Conservation (phyloP, 2,113 vertebrate genomes). For the Cranoglanis bouderius region DNA sequence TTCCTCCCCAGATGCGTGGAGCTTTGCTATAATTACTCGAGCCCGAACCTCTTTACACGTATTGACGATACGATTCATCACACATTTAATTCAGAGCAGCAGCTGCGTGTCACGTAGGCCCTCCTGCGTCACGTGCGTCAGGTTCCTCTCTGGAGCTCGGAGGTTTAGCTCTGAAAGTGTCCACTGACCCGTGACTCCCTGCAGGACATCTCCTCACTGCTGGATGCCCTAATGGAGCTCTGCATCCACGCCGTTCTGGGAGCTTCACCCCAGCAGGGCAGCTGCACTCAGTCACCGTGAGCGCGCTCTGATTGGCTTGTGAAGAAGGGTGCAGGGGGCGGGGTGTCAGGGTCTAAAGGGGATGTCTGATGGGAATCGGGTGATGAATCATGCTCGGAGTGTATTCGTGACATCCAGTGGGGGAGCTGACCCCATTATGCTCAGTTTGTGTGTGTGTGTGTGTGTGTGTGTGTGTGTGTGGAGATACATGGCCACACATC, state of each 20-base stretch:
- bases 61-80: slow-evolving; percentile 37
- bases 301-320: slow-evolving; percentile 53
- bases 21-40: slow-evolving; percentile 9
- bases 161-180: slow-evolving; percentile 42
- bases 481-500: background rate
- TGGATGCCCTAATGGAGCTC: slow-evolving; percentile 34
- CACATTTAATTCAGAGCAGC: slow-evolving; percentile 25
- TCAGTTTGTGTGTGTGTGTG: slow-evolving; percentile 13
- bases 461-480: slow-evolving; percentile 19
- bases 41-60: slow-evolving; percentile 19
- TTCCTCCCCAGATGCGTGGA: background rate
- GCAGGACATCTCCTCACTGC: slow-evolving; percentile 24
- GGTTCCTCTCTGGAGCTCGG: slow-evolving; percentile 6
- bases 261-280: slow-evolving; percentile 32
- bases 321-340: slow-evolving; percentile 20
- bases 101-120: slow-evolving; percentile 43
- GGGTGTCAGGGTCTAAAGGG: slow-evolving; percentile 50
- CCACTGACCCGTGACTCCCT: slow-evolving; percentile 45
- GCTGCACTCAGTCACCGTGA: slow-evolving; percentile 48
- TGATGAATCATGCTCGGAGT: slow-evolving; percentile 58
- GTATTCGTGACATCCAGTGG: slow-evolving; percentile 58
- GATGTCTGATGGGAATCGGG: slow-evolving; percentile 61
- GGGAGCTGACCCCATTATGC: slow-evolving; percentile 16
- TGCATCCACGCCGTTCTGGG: slow-evolving; percentile 35
- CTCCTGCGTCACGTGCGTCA: background rate